These are phyloP conservation scores for Homalodisca vitripennis DNA, from an alignment of 1,140 invertebrate genomes.

Conservation along the genomic window DNA sequence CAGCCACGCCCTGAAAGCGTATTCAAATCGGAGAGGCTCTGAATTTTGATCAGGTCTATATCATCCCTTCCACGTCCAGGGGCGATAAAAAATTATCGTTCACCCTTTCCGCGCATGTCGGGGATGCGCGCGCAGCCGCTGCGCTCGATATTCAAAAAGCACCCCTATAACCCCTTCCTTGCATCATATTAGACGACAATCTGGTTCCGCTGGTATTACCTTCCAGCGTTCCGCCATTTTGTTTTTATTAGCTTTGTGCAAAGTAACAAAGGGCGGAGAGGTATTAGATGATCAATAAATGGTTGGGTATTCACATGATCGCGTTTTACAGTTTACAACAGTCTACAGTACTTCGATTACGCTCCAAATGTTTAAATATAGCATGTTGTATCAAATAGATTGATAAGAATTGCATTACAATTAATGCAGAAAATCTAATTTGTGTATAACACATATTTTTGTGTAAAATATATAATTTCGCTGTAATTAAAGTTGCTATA, in stretches of 20 bases:
- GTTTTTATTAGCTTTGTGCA: constrained; percentile 20
- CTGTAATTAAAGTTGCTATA: no score
- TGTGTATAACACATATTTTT: no score
- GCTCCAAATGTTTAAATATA: no score
- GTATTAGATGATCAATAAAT: no score
- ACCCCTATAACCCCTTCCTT: constrained; percentile 20
- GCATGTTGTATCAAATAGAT: no score
- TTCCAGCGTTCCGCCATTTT: constrained; percentile 9
- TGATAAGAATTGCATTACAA: no score
- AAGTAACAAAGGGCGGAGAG: no score
- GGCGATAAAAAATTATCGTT: constrained; percentile 29
- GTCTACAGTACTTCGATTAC: no score
- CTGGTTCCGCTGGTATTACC: neutral
- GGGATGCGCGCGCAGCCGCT: neutral
- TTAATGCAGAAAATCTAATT: no score
- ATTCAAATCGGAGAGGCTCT: constrained; percentile 28
- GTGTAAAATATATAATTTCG: no score
- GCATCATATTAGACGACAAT: constrained; percentile 24
- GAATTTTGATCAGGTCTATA: constrained; percentile 26
- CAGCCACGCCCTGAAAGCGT: constrained; percentile 6
- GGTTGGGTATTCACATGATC: no score
- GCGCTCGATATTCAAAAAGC: constrained; percentile 30
- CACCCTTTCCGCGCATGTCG: constrained; percentile 18
- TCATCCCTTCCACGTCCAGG: constrained; percentile 20
- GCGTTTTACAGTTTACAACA: no score